A percentile compares a stretch with the other conserved stretches of the same genome.
phyloP scores from a whole-genome alignment of 2,113 vertebrate species.

The Heteronetta atricapilla region DNA sequence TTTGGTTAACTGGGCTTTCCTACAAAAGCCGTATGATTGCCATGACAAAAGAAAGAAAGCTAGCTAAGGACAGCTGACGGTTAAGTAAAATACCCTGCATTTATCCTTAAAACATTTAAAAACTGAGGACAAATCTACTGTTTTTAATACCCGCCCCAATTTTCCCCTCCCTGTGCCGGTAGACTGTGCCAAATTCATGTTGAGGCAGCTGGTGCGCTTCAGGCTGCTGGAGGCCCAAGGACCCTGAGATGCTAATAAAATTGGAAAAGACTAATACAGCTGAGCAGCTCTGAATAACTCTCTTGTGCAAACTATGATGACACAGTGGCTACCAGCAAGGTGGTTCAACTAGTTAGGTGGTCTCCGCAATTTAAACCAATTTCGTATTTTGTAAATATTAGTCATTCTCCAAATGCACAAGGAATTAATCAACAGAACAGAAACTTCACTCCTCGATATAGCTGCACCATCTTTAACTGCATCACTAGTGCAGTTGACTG shows the following conservation, averaged over 20 bases:
- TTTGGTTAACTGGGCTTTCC: neutral
- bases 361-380: neutral
- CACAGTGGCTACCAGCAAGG: neutral
- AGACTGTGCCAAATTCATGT: slow-evolving; percentile 34
- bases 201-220: slow-evolving; percentile 22
- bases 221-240: slow-evolving; percentile 41
- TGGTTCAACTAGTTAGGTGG: slow-evolving; percentile 39
- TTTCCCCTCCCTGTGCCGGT: neutral
- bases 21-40: neutral
- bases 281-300: slow-evolving; percentile 28
- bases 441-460: neutral
- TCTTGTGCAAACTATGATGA: slow-evolving; percentile 35
- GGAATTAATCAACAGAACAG: neutral
- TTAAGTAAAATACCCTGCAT: neutral
- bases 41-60: neutral
- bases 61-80: neutral
- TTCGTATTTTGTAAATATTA: neutral
- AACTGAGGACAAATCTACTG: neutral
- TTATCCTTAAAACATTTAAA: slow-evolving; percentile 7
- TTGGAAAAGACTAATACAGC: slow-evolving; percentile 34
- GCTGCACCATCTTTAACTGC: neutral
- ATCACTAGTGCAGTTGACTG: neutral
- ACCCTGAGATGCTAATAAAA: slow-evolving; percentile 36
- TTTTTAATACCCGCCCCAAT: neutral
- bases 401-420: neutral